These are phyloP conservation scores for Thinocorus orbignyianus DNA, from an alignment of 2,113 vertebrate species.

Conservation along the genomic window DNA sequence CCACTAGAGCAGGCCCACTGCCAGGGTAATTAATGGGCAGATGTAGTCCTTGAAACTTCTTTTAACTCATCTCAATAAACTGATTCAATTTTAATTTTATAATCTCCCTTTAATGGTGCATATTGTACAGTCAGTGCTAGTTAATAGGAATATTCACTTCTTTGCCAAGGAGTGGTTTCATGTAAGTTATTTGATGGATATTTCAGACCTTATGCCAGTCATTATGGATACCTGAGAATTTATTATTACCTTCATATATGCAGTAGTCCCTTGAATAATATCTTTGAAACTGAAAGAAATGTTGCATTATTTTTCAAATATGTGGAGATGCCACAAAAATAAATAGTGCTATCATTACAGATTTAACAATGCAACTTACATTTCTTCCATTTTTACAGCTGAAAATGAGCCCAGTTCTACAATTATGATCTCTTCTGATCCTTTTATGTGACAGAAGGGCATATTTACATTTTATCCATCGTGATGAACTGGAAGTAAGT, in stretches of 20 bases:
- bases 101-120: neutral
- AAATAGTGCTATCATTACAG: neutral
- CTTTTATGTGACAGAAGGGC: conserved; percentile 1
- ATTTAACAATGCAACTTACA: neutral
- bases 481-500: neutral
- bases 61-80: conserved; percentile 26
- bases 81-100: conserved; percentile 38
- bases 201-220: neutral
- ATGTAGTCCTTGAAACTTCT: conserved; percentile 26
- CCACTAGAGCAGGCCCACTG: neutral
- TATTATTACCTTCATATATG: neutral
- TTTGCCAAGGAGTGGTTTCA: neutral
- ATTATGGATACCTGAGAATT: neutral
- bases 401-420: neutral
- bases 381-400: conserved; percentile 4
- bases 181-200: neutral
- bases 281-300: neutral
- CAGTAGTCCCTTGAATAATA: neutral
- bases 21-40: neutral
- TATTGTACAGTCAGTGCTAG: neutral
- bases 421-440: neutral
- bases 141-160: conserved; percentile 9
- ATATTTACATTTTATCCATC: conserved; percentile 34
- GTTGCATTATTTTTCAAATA: neutral
- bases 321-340: neutral